Evolutionary conservation across 2,888 invertebrate species (phyloP), one percentile per base, ranked within the genome.

Genomic region (Ametastegia equiseti): DNA sequence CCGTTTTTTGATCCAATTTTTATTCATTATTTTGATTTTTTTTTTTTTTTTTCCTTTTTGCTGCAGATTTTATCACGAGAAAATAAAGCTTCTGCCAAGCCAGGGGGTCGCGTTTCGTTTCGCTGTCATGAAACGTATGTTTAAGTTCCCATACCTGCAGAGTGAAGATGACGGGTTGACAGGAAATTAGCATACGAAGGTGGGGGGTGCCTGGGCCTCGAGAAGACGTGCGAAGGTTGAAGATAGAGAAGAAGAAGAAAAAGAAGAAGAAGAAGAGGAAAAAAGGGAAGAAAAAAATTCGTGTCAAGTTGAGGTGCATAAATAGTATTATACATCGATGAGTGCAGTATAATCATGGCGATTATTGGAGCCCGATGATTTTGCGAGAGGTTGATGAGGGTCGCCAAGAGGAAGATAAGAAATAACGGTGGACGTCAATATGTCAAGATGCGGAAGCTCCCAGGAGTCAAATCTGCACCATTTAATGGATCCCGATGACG

Each of bases 121-220:
- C 45, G n/a, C 11, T 27, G 45, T 23, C 6, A 73, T 47, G 27
- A 73, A 73, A 73, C 7, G 23, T 73, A 33, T 27, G 47, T 30
- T n/a, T 47, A 30, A n/a, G n/a, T 73, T 73, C 15, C 5, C n/a
- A n/a, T n/a, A n/a, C 23, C 13, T 65, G 6, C 15, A 15, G 42
- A 47, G n/a, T n/a, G 15, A 73, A 30, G 73, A 73, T 9, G 73
- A 73, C 19, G 73, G 50, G 27, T 13, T 73, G 73, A 73, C 45
- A 47, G 73, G 6, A 50, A 33, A 73, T 73, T 50, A 47, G 6
- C 73, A 47, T 73, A 50, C 33, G 33, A 47, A 45, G 1, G 27
- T 47, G 13, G 69, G n/a, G n/a, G n/a, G n/a, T n/a, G n/a, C n/a
- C n/a, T n/a, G n/a, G n/a, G n/a, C n/a, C 33, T 1, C n/a, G n/a